A percentile compares a stretch with the other conserved stretches of the same genome.
Conservation (phyloP, 1,140 invertebrate species). For the Sweltsa coloradensis region DNA sequence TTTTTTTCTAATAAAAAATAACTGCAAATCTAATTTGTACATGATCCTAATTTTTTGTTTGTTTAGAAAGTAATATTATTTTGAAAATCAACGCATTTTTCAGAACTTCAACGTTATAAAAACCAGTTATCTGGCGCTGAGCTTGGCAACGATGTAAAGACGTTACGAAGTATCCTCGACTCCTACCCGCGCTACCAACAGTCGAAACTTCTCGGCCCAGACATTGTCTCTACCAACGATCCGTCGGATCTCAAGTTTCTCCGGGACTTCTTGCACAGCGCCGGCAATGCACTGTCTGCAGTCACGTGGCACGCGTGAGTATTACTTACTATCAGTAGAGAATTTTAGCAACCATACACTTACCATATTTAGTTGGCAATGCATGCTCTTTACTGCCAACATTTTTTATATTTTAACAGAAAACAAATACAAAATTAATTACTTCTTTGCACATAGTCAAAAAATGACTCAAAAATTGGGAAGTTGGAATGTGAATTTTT, state of each 20-base stretch:
- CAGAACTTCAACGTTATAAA: constrained; percentile 7
- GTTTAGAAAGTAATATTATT: no score
- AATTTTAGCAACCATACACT: not conserved
- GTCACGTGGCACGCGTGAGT: constrained; percentile 51
- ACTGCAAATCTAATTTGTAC: no score
- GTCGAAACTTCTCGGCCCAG: constrained; percentile 29
- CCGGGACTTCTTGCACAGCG: constrained; percentile 38
- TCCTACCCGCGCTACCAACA: constrained; percentile 35
- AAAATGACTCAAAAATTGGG: no score
- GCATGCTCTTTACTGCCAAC: not conserved
- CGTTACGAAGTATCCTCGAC: constrained; percentile 40
- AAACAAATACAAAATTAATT: not conserved
- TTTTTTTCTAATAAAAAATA: not conserved
- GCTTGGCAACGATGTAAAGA: constrained; percentile 35
- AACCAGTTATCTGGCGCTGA: constrained; percentile 25
- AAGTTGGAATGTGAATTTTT: no score
- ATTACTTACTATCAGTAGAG: not conserved
- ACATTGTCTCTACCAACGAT: constrained; percentile 25
- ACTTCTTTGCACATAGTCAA: not conserved
- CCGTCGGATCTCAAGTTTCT: constrained; percentile 36
- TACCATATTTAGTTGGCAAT: not conserved
- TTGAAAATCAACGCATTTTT: not conserved
- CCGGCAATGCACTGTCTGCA: constrained; percentile 37
- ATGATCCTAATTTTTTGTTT: no score
- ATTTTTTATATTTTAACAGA: not conserved